These are phyloP conservation scores for Seriola dumerili DNA, from an alignment of 2,113 vertebrate species.

Conservation along the genomic window DNA sequence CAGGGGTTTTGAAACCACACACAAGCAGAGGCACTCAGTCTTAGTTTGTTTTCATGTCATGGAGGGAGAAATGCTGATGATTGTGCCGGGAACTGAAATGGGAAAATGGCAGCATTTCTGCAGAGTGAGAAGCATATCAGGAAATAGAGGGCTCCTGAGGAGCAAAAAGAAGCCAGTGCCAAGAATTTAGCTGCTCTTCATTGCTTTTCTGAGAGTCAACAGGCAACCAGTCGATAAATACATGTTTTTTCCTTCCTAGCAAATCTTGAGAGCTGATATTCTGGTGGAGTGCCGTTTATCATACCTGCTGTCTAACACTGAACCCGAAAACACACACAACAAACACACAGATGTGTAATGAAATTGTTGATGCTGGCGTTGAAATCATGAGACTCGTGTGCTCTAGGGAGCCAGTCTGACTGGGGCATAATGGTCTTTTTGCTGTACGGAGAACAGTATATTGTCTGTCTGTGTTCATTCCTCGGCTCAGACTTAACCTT, in stretches of 20 bases:
- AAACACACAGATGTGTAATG: conserved; percentile 34
- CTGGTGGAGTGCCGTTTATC: conserved; percentile 56
- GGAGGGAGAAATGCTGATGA: conserved; percentile 77
- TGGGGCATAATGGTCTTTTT: conserved; percentile 39
- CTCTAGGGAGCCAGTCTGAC: conserved; percentile 22
- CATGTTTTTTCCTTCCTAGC: conserved; percentile 30
- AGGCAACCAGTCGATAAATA: conserved; percentile 63
- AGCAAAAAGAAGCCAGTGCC: conserved; percentile 47
- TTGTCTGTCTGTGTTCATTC: conserved; percentile 15
- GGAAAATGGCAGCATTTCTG: conserved; percentile 70
- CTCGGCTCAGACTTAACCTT: not conserved
- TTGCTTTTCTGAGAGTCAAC: conserved; percentile 58
- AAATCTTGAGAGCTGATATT: conserved; percentile 58
- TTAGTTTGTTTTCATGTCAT: conserved; percentile 80
- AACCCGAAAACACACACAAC: conserved; percentile 40
- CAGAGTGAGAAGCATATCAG: conserved; percentile 58
- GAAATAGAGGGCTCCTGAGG: conserved; percentile 55
- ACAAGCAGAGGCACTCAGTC: conserved; percentile 66
- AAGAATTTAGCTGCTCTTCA: conserved; percentile 57
- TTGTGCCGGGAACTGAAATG: conserved; percentile 66
- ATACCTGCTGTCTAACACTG: conserved; percentile 51
- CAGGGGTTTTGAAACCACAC: conserved; percentile 66
- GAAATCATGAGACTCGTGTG: conserved; percentile 37
- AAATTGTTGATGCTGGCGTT: conserved; percentile 41
- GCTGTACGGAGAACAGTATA: conserved; percentile 1